Evolutionary conservation across 1,140 invertebrate genomes (phyloP).

Genomic region (Brachionus calyciflorus): DNA sequence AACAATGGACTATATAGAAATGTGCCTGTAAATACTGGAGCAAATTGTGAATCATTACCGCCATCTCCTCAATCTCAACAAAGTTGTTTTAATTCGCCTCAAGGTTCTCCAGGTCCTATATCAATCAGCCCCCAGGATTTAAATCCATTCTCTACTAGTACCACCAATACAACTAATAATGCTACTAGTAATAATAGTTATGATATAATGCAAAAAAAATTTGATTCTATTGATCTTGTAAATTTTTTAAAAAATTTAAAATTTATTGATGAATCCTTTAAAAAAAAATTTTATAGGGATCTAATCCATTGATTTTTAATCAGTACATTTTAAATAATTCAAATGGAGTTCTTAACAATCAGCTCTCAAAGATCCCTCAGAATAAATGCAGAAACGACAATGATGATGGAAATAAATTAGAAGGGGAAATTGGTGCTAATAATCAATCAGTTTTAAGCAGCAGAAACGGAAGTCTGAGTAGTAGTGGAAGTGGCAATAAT

Average conservation of each 20-base stretch:
- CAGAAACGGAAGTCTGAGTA: slow-evolving; percentile 31
- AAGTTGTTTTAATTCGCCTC: slow-evolving; percentile 45
- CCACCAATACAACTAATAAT: too few species aligned
- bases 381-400: too few species aligned
- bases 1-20: neutral
- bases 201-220: slow-evolving; percentile 45
- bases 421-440: slow-evolving; percentile 17
- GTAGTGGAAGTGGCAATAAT: slow-evolving; percentile 24
- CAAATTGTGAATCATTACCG: slow-evolving; percentile 23
- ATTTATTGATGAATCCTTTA: neutral
- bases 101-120: slow-evolving; percentile 25
- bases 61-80: slow-evolving; percentile 43
- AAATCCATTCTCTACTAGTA: slow-evolving; percentile 36
- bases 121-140: slow-evolving; percentile 35
- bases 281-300: neutral
- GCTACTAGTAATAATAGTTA: neutral
- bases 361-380: too few species aligned
- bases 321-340: neutral
- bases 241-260: neutral
- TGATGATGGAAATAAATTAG: neutral
- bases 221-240: slow-evolving; percentile 37
- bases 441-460: slow-evolving; percentile 7
- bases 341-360: neutral
- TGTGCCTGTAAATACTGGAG: neutral
- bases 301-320: slow-evolving; percentile 1